A percentile compares a stretch with the other conserved stretches of the same genome.
These are phyloP conservation scores for Enoplolaimus lenunculus DNA, from an alignment of 2,888 invertebrate species.

Conservation along the genomic window DNA sequence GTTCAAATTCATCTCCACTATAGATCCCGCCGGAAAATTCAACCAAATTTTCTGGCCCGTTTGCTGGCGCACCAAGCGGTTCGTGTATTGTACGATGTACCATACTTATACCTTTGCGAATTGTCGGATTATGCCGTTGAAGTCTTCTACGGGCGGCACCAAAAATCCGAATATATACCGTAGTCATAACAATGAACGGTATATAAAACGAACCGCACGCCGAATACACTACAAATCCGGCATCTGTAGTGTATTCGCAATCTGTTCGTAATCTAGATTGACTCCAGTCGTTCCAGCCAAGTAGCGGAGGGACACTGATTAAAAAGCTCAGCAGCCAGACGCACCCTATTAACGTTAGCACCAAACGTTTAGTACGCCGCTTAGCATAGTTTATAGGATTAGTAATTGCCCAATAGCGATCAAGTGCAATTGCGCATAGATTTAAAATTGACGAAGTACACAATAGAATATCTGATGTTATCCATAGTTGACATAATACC, in stretches of 20 bases:
- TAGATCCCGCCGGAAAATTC: too few species aligned
- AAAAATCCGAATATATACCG: slow-evolving; percentile 88
- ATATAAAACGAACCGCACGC: slow-evolving; percentile 86
- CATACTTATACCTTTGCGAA: neutral
- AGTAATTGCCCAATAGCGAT: slow-evolving; percentile 53
- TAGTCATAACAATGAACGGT: slow-evolving; percentile 80
- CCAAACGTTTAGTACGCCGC: slow-evolving; percentile 35
- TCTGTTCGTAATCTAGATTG: neutral
- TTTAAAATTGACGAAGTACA: slow-evolving; percentile 80
- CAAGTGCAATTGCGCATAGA: slow-evolving; percentile 68
- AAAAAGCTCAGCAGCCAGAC: slow-evolving; percentile 38
- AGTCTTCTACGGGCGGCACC: slow-evolving; percentile 68
- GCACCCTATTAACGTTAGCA: slow-evolving; percentile 27
- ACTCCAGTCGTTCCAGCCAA: slow-evolving; percentile 41
- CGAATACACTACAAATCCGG: slow-evolving; percentile 69
- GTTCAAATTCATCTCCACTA: neutral
- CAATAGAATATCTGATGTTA: slow-evolving; percentile 83
- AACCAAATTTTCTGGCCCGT: too few species aligned
- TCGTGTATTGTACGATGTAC: neutral
- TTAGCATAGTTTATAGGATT: slow-evolving; percentile 41
- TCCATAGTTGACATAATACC: slow-evolving; percentile 81
- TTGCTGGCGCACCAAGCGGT: too few species aligned
- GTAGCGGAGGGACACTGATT: slow-evolving; percentile 39
- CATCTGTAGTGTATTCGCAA: slow-evolving; percentile 16
- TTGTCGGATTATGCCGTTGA: slow-evolving; percentile 16